Percentiles rank a stretch among this genome's conserved stretches.
These are phyloP conservation scores for Corythaixoides concolor DNA, from an alignment of 2,113 vertebrate species.

Conservation along the genomic window DNA sequence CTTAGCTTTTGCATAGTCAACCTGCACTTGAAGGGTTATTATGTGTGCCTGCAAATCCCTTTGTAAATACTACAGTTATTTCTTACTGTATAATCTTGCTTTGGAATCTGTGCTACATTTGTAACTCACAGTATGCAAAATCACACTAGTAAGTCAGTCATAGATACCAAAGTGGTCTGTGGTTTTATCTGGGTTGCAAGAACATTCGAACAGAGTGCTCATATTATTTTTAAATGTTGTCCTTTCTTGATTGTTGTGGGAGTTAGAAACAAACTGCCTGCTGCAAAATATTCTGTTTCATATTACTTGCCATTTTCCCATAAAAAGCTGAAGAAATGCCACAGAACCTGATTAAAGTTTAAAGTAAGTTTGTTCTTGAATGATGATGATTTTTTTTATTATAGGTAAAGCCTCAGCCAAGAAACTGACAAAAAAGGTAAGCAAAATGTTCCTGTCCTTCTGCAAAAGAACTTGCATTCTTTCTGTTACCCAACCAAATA, in stretches of 20 bases:
- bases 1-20: neutral
- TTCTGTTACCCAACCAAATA: slow-evolving; percentile 31
- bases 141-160: neutral
- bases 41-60: neutral
- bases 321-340: slow-evolving; percentile 59
- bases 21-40: neutral
- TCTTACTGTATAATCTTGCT: neutral
- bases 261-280: slow-evolving; percentile 49
- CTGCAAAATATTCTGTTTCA: slow-evolving; percentile 57
- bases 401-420: slow-evolving; percentile 77
- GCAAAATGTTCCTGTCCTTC: slow-evolving; percentile 11
- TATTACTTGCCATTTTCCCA: slow-evolving; percentile 47
- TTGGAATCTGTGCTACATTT: neutral
- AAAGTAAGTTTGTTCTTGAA: slow-evolving; percentile 56
- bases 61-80: neutral
- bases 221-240: slow-evolving; percentile 11
- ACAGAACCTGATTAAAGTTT: slow-evolving; percentile 62
- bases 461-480: slow-evolving; percentile 48
- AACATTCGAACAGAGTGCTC: slow-evolving; percentile 31
- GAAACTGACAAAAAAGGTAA: slow-evolving; percentile 79
- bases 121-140: neutral
- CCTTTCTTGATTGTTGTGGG: neutral
- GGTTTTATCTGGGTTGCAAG: neutral
- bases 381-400: slow-evolving; percentile 31
- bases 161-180: neutral